Evolutionary conservation across 1,140 invertebrate genomes (phyloP).

Genomic region (Diabrotica undecimpunctata): DNA sequence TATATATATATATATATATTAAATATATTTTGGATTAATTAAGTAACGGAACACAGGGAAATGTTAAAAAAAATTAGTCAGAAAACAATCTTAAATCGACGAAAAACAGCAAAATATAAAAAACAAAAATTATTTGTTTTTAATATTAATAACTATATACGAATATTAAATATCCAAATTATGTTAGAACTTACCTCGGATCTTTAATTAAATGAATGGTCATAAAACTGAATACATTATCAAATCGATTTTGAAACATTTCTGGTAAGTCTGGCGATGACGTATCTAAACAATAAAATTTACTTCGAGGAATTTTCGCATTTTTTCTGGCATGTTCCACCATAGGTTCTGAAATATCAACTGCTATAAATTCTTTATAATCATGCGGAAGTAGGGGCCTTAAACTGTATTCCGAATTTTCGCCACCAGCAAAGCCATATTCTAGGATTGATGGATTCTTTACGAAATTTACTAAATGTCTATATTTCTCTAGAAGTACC

Average conservation of each 20-base stretch:
- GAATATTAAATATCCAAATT: background rate
- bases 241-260: background rate
- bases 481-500: background rate
- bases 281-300: background rate
- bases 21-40: too few species aligned
- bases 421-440: background rate
- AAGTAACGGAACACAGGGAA: too few species aligned
- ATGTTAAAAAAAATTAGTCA: too few species aligned
- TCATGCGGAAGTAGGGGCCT: background rate
- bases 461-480: background rate
- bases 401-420: background rate
- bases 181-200: background rate
- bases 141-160: too few species aligned
- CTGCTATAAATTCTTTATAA: background rate
- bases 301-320: background rate
- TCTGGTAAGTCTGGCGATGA: background rate
- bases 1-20: too few species aligned
- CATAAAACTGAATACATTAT: background rate
- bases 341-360: background rate
- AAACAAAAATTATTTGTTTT: too few species aligned
- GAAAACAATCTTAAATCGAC: too few species aligned
- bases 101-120: too few species aligned
- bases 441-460: background rate
- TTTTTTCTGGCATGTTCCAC: slow-evolving; percentile 5
- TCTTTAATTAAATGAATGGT: background rate